Conservation (phyloP, 2,888 invertebrate species). For the Limnephilus marmoratus region DNA sequence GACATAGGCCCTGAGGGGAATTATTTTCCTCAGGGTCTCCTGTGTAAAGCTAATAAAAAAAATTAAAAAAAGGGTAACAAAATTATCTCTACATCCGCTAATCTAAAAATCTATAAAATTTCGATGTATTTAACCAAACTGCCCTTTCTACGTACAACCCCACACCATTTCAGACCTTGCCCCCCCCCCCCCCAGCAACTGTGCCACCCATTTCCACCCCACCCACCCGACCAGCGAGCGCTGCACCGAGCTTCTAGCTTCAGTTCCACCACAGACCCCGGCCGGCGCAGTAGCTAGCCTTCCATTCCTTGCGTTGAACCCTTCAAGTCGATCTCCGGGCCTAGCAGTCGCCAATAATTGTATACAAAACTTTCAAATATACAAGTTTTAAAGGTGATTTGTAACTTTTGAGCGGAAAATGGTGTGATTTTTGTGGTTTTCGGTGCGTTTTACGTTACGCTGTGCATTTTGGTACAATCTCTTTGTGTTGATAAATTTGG, state of each 20-base stretch:
- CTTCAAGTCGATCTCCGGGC: not conserved
- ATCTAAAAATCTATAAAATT: not conserved
- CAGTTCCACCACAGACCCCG: not conserved
- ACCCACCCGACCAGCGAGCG: not conserved
- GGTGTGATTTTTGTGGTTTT: not conserved
- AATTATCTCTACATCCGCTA: not conserved
- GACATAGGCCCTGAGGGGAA: no score
- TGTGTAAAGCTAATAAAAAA: no score
- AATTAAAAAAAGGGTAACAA: not conserved
- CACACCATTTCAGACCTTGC: not conserved
- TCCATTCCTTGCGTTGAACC: not conserved
- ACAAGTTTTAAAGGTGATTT: not conserved
- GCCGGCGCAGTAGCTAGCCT: not conserved
- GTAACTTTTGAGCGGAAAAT: not conserved
- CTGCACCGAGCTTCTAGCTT: not conserved
- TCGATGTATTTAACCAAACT: not conserved
- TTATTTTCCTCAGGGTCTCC: no score
- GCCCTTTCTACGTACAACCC: not conserved
- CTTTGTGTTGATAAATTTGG: not conserved
- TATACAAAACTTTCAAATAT: not conserved
- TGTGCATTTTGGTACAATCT: not conserved
- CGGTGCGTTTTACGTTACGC: not conserved
- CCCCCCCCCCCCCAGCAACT: not conserved
- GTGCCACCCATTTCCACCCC: not conserved
- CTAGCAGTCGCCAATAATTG: not conserved